A percentile compares a stretch with the other conserved stretches of the same genome.
Evolutionary conservation across 2,888 invertebrate genomes (phyloP).

Genomic region (Scaptomyza tumidula): DNA sequence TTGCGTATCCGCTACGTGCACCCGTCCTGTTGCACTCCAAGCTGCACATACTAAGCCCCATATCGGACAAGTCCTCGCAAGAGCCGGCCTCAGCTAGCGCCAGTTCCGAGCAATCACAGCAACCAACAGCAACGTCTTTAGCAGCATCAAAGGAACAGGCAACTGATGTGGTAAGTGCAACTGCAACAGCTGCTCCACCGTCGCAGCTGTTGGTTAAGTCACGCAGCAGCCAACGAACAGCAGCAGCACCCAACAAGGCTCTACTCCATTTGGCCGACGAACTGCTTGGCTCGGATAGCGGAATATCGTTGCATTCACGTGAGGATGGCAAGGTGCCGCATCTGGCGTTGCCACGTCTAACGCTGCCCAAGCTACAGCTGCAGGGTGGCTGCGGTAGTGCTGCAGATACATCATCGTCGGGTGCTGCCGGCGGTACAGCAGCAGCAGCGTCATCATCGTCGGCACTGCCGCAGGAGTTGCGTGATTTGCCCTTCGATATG

Average conservation of each 20-base stretch:
- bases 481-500: slow-evolving; percentile 95
- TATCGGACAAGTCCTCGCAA: slow-evolving; percentile 95
- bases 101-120: slow-evolving; percentile 90
- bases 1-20: slow-evolving; percentile 87
- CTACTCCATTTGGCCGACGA: slow-evolving; percentile 86
- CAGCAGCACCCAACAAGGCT: slow-evolving; percentile 90
- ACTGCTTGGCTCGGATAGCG: slow-evolving; percentile 94
- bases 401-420: slow-evolving; percentile 56
- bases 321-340: slow-evolving; percentile 89
- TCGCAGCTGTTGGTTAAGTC: slow-evolving; percentile 61
- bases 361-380: slow-evolving; percentile 85
- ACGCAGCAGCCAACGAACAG: slow-evolving; percentile 39
- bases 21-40: slow-evolving; percentile 90
- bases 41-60: slow-evolving; percentile 93
- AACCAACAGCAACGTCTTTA: slow-evolving; percentile 83
- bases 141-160: slow-evolving; percentile 8
- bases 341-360: slow-evolving; percentile 86
- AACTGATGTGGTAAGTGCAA: slow-evolving; percentile 35
- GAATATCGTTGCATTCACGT: slow-evolving; percentile 93
- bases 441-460: slow-evolving; percentile 40
- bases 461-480: slow-evolving; percentile 88
- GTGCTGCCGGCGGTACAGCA: slow-evolving; percentile 19
- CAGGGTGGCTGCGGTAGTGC: slow-evolving; percentile 78
- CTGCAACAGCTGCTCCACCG: slow-evolving; percentile 23
- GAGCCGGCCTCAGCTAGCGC: slow-evolving; percentile 88